These are phyloP conservation scores for Seriola aureovittata DNA, from an alignment of 2,113 vertebrate genomes.

Conservation along the genomic window DNA sequence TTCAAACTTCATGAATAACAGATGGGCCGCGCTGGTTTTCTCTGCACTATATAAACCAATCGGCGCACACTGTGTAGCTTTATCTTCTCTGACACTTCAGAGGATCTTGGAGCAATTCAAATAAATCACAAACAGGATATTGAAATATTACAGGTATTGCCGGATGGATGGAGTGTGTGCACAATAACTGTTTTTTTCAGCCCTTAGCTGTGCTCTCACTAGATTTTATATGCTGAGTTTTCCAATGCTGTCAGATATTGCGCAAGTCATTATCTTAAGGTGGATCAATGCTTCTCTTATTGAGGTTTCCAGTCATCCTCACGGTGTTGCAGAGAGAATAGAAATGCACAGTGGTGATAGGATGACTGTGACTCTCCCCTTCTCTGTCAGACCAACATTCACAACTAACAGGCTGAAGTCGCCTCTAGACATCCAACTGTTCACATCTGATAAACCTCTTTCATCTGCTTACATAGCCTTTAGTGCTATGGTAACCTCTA, in stretches of 20 bases:
- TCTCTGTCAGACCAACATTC: conserved; percentile 58
- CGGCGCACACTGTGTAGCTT: neutral
- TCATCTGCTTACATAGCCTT: conserved; percentile 32
- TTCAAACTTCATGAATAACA: conserved; percentile 66
- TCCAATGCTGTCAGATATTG: neutral
- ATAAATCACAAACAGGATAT: conserved; percentile 60
- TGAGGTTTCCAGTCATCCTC: neutral
- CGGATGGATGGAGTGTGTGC: neutral
- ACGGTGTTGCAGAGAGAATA: neutral
- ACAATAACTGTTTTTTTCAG: neutral
- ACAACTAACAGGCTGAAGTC: conserved; percentile 47
- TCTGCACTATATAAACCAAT: conserved; percentile 11
- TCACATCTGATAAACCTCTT: conserved; percentile 63
- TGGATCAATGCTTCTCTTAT: neutral
- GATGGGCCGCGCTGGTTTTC: neutral
- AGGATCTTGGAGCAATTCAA: conserved; percentile 27
- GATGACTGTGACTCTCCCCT: conserved; percentile 19
- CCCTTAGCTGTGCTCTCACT: neutral
- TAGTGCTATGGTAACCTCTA: conserved; percentile 31
- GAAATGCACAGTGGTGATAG: neutral
- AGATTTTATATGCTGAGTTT: neutral
- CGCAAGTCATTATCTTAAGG: neutral
- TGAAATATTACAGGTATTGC: conserved; percentile 27
- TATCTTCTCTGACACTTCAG: conserved; percentile 24
- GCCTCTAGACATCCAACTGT: conserved; percentile 49